Evolutionary conservation across 2,888 invertebrate genomes (phyloP).

Genomic region (Phalangium opilio): DNA sequence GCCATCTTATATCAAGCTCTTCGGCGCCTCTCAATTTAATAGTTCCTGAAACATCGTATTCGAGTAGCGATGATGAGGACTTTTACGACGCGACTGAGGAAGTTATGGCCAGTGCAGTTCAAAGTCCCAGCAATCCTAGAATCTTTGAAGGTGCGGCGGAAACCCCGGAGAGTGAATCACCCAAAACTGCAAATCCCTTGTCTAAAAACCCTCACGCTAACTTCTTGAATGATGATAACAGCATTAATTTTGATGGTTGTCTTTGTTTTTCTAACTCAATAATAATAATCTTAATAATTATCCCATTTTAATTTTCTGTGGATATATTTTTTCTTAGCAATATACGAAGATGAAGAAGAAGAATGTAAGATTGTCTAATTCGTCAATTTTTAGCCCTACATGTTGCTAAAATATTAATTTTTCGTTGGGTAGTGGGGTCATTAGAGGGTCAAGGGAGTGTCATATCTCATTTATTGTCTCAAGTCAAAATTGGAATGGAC

Average conservation of each 20-base stretch:
- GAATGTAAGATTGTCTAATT: slow-evolving; percentile 40
- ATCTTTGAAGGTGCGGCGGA: slow-evolving; percentile 19
- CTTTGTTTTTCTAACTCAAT: too few species aligned
- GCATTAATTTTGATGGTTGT: too few species aligned
- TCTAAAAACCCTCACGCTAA: too few species aligned
- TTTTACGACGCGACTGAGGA: slow-evolving; percentile 47
- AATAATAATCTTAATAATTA: slow-evolving; percentile 28
- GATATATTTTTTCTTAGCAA: slow-evolving; percentile 37
- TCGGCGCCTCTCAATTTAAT: slow-evolving; percentile 23
- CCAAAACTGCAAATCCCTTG: too few species aligned
- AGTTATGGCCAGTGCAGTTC: slow-evolving; percentile 20
- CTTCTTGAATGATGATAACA: too few species aligned
- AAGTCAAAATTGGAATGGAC: slow-evolving; percentile 99
- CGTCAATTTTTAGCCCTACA: too few species aligned
- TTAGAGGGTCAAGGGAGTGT: slow-evolving; percentile 96
- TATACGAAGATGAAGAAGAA: slow-evolving; percentile 81
- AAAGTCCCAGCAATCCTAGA: slow-evolving; percentile 18
- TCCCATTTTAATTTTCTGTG: slow-evolving; percentile 7
- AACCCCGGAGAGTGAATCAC: slow-evolving; percentile 5
- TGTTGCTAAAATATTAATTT: too few species aligned
- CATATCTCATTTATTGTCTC: slow-evolving; percentile 87
- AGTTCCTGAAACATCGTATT: slow-evolving; percentile 85
- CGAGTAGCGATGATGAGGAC: slow-evolving; percentile 92
- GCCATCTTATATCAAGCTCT: too few species aligned
- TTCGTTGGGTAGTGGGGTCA: slow-evolving; percentile 47